These are phyloP conservation scores for Panorpa germanica DNA, from an alignment of 2,888 invertebrate genomes.

Conservation along the genomic window DNA sequence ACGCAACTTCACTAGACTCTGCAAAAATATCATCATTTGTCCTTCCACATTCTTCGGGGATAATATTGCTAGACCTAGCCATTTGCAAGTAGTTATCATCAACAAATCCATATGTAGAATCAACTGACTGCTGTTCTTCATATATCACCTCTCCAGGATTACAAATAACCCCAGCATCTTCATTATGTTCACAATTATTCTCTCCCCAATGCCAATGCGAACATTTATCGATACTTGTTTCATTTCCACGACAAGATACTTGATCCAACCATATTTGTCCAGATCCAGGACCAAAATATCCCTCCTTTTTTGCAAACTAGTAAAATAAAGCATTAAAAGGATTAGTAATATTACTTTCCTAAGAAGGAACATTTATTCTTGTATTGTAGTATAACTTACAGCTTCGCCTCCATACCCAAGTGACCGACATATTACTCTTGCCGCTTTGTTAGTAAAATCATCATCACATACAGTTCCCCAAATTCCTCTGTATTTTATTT, in stretches of 20 bases:
- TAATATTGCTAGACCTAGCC: constrained; percentile 20
- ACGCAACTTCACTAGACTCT: constrained; percentile 26
- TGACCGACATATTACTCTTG: constrained; percentile 38
- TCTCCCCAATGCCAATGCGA: constrained; percentile 45
- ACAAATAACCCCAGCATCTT: constrained; percentile 43
- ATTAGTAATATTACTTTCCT: not conserved
- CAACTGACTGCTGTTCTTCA: constrained; percentile 12
- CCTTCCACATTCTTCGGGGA: constrained; percentile 30
- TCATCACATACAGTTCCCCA: constrained; percentile 72
- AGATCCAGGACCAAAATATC: constrained; percentile 20
- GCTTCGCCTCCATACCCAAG: constrained; percentile 33
- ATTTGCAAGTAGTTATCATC: constrained; percentile 11
- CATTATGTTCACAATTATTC: constrained; percentile 51
- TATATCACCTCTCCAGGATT: constrained; percentile 15
- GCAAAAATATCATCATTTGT: constrained; percentile 26
- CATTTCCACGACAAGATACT: constrained; percentile 46
- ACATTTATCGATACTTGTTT: constrained; percentile 40
- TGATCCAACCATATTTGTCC: constrained; percentile 58
- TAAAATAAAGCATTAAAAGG: not conserved
- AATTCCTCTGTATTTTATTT: constrained; percentile 43
- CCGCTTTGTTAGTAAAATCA: constrained; percentile 44
- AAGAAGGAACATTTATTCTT: not conserved
- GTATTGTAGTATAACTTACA: constrained; percentile 13
- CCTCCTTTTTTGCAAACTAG: not conserved
- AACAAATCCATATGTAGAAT: constrained; percentile 3